Evolutionary conservation across 2,113 vertebrate genomes (phyloP).

Genomic region (Mobula hypostoma): DNA sequence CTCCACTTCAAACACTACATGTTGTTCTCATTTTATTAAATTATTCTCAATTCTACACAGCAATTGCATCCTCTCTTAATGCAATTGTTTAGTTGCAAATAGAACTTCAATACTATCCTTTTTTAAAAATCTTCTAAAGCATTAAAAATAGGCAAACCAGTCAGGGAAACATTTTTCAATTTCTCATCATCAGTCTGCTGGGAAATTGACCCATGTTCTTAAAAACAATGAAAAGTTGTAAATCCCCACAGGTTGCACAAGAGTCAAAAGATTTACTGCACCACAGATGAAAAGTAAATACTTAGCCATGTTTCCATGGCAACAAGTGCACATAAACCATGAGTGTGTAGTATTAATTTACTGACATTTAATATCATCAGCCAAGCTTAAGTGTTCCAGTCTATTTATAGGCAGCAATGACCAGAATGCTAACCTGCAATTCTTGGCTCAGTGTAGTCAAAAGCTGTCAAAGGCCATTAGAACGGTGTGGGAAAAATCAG

Average conservation of each 20-base stretch:
- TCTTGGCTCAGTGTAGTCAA: neutral
- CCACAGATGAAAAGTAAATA: constrained; percentile 15
- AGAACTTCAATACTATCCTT: neutral
- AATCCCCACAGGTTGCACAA: neutral
- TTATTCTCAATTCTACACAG: neutral
- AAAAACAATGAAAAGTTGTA: neutral
- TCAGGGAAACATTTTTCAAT: neutral
- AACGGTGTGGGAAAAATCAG: neutral
- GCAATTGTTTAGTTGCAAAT: neutral
- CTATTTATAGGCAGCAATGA: constrained; percentile 2
- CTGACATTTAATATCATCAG: constrained; percentile 18
- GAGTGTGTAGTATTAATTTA: constrained; percentile 9
- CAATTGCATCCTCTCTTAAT: neutral
- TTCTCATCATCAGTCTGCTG: neutral
- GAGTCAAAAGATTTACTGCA: neutral
- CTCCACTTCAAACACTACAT: neutral
- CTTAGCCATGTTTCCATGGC: neutral
- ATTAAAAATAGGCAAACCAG: neutral
- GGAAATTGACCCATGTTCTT: neutral
- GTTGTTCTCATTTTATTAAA: neutral
- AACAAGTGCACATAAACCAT: neutral
- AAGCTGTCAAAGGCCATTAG: neutral
- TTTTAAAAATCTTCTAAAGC: neutral
- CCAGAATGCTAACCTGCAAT: constrained; percentile 8
- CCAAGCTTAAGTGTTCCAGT: constrained; percentile 2